Conservation (phyloP, 1,140 invertebrate species). For the Eulimnadia texana region DNA sequence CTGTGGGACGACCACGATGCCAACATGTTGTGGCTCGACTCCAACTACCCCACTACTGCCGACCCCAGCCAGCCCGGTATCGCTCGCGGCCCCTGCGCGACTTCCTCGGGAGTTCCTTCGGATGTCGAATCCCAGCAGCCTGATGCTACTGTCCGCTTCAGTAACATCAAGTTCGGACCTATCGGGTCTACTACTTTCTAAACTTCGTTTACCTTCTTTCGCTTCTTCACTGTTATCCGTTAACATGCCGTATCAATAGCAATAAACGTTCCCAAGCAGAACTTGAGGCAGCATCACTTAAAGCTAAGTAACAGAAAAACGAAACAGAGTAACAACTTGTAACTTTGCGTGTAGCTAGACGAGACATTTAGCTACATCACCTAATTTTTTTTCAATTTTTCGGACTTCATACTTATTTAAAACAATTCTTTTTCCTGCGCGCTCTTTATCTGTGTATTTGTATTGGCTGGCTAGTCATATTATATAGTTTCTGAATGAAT, state of each 20-base stretch:
- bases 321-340: too few relatives aligned
- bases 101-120: slow-evolving; percentile 17
- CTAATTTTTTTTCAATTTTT: too few relatives aligned
- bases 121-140: slow-evolving; percentile 17
- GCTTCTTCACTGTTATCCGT: background rate
- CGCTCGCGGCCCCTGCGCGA: slow-evolving; percentile 19
- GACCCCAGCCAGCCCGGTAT: slow-evolving; percentile 19
- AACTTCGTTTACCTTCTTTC: background rate
- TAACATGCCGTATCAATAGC: background rate
- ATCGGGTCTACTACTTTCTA: slow-evolving; percentile 18
- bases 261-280: background rate
- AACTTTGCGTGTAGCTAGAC: too few relatives aligned
- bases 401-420: too few relatives aligned
- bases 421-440: too few relatives aligned
- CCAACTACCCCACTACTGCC: slow-evolving; percentile 17
- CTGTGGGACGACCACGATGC: slow-evolving; percentile 21
- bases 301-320: too few relatives aligned
- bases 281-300: background rate
- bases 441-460: too few relatives aligned
- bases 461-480: too few relatives aligned
- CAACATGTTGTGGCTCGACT: slow-evolving; percentile 21
- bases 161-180: slow-evolving; percentile 18
- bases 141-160: slow-evolving; percentile 17
- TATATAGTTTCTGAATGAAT: too few relatives aligned
- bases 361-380: too few relatives aligned